Evolutionary conservation across 2,113 vertebrate genomes (phyloP).

Genomic region (Pluvianellus socialis): DNA sequence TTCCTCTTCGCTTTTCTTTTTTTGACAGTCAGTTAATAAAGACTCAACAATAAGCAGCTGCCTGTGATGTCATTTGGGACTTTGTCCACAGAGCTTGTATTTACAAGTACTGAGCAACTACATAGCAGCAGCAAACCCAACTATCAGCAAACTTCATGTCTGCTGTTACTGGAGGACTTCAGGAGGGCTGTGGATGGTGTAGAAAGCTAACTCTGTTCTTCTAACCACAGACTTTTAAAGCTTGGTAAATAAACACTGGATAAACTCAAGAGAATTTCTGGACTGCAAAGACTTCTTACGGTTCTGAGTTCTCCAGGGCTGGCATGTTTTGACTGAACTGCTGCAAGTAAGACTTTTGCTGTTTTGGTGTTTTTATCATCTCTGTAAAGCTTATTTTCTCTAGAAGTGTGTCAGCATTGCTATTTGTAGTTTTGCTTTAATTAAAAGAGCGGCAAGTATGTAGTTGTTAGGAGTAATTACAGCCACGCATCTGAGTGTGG

Average conservation of each 20-base stretch:
- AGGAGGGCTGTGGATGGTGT: slow-evolving; percentile 41
- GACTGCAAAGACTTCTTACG: slow-evolving; percentile 64
- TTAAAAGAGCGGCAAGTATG: slow-evolving; percentile 50
- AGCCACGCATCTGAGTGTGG: slow-evolving; percentile 4
- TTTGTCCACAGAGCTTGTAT: slow-evolving; percentile 83
- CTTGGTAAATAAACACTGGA: slow-evolving; percentile 73
- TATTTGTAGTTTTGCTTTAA: slow-evolving; percentile 58
- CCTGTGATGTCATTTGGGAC: slow-evolving; percentile 85
- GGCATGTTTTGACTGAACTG: slow-evolving; percentile 70
- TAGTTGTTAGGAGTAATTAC: slow-evolving; percentile 62
- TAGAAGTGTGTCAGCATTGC: slow-evolving; percentile 54
- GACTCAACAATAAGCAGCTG: slow-evolving; percentile 86
- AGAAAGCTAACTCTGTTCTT: slow-evolving; percentile 60
- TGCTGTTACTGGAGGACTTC: slow-evolving; percentile 54
- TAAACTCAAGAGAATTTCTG: slow-evolving; percentile 67
- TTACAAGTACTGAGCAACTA: slow-evolving; percentile 79
- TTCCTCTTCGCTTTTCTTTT: slow-evolving; percentile 55
- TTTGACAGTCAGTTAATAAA: slow-evolving; percentile 84
- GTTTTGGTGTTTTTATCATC: slow-evolving; percentile 61
- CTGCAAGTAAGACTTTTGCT: slow-evolving; percentile 77
- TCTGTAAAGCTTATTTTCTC: slow-evolving; percentile 69
- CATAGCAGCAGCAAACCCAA: slow-evolving; percentile 59
- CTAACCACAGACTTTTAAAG: slow-evolving; percentile 56
- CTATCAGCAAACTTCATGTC: slow-evolving; percentile 69
- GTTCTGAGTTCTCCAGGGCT: slow-evolving; percentile 71